Conservation (phyloP, 2,888 invertebrate genomes). For the Synergus itoensis region DNA sequence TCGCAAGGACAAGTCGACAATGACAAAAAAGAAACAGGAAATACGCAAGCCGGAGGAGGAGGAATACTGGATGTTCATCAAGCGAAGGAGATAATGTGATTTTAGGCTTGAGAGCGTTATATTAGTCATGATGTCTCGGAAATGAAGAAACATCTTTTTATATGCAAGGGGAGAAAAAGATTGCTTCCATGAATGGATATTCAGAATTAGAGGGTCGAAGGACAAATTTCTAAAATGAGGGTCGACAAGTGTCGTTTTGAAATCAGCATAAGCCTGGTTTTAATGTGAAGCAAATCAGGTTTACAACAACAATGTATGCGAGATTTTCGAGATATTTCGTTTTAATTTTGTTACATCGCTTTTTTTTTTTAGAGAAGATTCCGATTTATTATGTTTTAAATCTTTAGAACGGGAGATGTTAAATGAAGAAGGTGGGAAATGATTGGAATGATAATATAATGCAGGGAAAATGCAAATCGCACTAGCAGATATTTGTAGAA, state of each 20-base stretch:
- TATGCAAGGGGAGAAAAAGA: background rate
- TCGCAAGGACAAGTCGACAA: conserved; percentile 31
- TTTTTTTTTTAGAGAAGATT: no score
- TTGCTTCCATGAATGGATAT: background rate
- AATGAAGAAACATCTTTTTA: background rate
- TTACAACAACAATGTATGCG: no score
- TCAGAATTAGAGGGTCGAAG: background rate
- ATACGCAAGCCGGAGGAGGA: background rate
- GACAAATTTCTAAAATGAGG: background rate
- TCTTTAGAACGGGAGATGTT: no score
- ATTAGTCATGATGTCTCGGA: background rate
- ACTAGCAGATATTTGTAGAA: background rate
- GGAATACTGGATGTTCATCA: background rate
- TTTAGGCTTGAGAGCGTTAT: background rate
- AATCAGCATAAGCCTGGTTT: no score
- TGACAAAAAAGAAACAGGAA: conserved; percentile 29
- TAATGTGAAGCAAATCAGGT: no score
- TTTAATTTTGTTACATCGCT: no score
- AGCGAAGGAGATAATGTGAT: background rate
- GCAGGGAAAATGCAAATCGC: background rate
- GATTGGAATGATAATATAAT: background rate
- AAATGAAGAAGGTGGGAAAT: background rate
- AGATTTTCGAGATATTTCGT: no score
- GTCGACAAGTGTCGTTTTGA: no score
- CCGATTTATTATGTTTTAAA: no score